Evolutionary conservation across 2,888 invertebrate genomes (phyloP).

Genomic region (Cephus sareptanus): DNA sequence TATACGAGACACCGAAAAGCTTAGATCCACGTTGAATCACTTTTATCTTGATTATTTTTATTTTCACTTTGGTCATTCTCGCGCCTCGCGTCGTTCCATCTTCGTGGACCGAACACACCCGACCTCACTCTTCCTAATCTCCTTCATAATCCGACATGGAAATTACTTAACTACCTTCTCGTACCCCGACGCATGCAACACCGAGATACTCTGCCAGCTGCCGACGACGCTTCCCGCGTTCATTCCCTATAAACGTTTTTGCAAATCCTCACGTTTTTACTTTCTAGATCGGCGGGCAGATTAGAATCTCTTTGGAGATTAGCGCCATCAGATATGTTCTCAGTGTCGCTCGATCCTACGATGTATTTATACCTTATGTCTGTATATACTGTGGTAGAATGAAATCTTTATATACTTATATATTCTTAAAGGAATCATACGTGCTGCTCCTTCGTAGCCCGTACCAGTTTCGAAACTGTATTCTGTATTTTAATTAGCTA

Average conservation of each 20-base stretch:
- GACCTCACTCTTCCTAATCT: slow-evolving; percentile 8
- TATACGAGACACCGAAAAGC: background rate
- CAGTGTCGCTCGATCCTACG: background rate
- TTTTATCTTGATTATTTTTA: background rate
- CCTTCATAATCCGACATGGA: slow-evolving; percentile 30
- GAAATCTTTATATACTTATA: background rate
- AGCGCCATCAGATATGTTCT: background rate
- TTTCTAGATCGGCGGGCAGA: slow-evolving; percentile 1
- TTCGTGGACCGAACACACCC: background rate
- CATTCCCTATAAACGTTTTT: background rate
- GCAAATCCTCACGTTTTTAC: slow-evolving; percentile 4
- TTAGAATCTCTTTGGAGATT: slow-evolving; percentile 10
- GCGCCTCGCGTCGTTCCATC: slow-evolving; percentile 12
- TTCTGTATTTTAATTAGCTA: background rate
- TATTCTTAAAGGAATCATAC: background rate
- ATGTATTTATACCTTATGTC: background rate
- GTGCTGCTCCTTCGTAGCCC: background rate
- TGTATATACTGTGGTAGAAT: background rate
- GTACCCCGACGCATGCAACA: background rate
- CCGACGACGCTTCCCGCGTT: background rate
- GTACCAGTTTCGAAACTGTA: background rate
- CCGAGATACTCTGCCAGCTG: background rate
- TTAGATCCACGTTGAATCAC: background rate
- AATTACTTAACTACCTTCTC: slow-evolving; percentile 37
- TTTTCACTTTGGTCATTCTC: slow-evolving; percentile 14